phyloP scores from a whole-genome alignment of 2,888 invertebrate genomes.

The Ormyrus labotus region DNA sequence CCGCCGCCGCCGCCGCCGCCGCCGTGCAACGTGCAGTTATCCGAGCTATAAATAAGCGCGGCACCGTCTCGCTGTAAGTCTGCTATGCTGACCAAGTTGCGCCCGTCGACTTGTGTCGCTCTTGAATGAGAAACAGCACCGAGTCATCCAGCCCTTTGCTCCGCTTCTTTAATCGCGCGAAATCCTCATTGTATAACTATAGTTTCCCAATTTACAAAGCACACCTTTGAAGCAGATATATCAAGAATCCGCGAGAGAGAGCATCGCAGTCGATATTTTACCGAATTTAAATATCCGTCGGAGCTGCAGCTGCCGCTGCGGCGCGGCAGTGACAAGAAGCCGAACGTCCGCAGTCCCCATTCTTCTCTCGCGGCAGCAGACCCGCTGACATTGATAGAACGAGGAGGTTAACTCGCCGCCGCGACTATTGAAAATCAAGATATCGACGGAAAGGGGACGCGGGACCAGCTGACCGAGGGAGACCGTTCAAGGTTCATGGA shows the following conservation, averaged over 20 bases:
- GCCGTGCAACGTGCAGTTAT: background rate
- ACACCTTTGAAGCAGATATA: too few species aligned
- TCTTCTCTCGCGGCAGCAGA: background rate
- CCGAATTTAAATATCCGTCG: too few species aligned
- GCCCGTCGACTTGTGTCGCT: background rate
- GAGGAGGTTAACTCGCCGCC: constrained; percentile 22
- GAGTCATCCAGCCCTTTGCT: background rate
- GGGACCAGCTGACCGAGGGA: too few species aligned
- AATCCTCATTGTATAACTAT: background rate
- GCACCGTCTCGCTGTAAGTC: constrained; percentile 7
- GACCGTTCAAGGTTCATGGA: too few species aligned
- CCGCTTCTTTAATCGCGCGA: background rate
- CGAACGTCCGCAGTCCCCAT: background rate
- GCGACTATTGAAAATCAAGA: too few species aligned
- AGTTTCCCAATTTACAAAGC: too few species aligned
- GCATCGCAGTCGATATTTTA: too few species aligned
- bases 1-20: background rate
- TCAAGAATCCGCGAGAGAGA: too few species aligned
- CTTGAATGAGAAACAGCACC: background rate
- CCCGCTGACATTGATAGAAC: constrained; percentile 41
- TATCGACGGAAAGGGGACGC: too few species aligned
- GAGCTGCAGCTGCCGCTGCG: too few species aligned
- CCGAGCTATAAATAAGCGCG: constrained; percentile 45
- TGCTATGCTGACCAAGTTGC: constrained; percentile 25
- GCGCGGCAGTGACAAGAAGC: too few species aligned